These are phyloP conservation scores for Melieria crassipennis DNA, from an alignment of 2,888 invertebrate species.

Conservation along the genomic window DNA sequence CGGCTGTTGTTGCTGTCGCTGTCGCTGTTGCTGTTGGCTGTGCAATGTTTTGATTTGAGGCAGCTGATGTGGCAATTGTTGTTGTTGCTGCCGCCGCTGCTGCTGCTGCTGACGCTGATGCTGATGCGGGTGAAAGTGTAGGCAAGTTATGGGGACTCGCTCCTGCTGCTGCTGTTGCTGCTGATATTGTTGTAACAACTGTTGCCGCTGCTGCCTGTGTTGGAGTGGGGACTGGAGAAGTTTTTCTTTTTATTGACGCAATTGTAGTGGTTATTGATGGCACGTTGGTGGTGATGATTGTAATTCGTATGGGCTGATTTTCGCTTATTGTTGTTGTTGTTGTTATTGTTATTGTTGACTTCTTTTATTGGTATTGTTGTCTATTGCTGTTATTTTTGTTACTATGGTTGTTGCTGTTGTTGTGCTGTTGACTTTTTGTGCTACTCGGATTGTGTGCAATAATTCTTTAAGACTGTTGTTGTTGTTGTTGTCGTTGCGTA, in stretches of 20 bases:
- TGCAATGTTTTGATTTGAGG: too few relatives aligned
- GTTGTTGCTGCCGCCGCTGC: conserved; percentile 22
- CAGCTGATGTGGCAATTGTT: conserved; percentile 28
- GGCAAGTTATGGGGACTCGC: conserved; percentile 15
- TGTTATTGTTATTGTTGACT: conserved; percentile 12
- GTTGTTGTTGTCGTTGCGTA: background rate
- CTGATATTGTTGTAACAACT: conserved; percentile 31
- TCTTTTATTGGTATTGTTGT: conserved; percentile 7
- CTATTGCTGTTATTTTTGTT: background rate
- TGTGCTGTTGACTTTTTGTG: background rate
- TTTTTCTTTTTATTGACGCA: conserved; percentile 63
- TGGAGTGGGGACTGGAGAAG: conserved; percentile 51
- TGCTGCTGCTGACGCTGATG: conserved; percentile 29
- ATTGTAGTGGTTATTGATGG: conserved; percentile 58
- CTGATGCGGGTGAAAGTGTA: conserved; percentile 30
- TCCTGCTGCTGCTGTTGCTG: conserved; percentile 37
- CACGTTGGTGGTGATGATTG: conserved; percentile 44
- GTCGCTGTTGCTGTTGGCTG: conserved; percentile 31
- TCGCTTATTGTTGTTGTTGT: conserved; percentile 30
- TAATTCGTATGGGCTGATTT: conserved; percentile 28
- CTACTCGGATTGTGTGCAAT: too few relatives aligned
- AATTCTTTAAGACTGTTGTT: background rate
- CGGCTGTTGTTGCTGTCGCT: conserved; percentile 7
- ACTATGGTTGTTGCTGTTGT: background rate
- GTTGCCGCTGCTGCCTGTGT: conserved; percentile 31